Base-by-base conservation (phyloP, 92 coral and sea anemone species). In the Actinernus sp. region DNA sequence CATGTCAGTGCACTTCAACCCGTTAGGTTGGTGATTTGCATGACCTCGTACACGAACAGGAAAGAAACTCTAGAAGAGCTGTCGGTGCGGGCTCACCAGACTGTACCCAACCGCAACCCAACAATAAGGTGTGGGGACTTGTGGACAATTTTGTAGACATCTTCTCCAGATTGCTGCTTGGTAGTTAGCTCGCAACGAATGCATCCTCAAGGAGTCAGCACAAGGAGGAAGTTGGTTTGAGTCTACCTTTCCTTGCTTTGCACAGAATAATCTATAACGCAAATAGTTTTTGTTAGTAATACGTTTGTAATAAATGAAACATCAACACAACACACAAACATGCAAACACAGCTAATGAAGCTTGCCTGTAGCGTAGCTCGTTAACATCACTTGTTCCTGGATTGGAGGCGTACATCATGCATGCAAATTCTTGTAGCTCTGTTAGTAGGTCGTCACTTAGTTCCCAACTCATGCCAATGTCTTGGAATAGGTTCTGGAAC, bases 1-100 rank as follows among this genome's bases (percentile, higher is more conserved):
- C 77, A 65, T 49, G 55, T 82, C 83, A 37, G 83, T 82, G 69
- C 83, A 74, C 51, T 58, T 75, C 23, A 83, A 61, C 19, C 89
- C 89, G 53, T 61, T 75, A 11, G 73, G 32, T 68, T 28, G 83
- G 72, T 13, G 47, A 26, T 20, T 58, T 61, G 33, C 71, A 22
- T 26, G 58, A 31, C 68, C 44, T 58, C 46, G 39, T 59, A 62
- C 70, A 59, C 26, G 75, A 22, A 58, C 76, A 76, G 31, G 76
- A 76, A 33, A 65, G 59, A 33, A 76, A 66, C 55, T 76, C 59
- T 76, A 76, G 64, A 55, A 76, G 54, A 49, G 76, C 76, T 34
- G 65, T 50, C 48, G 76, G 59, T 11, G 76, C 76, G 55, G 84
- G 81, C 34, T 73, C 60, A 43, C 60, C 71, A 20, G 68, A 48